Evolutionary conservation across 2,113 vertebrate genomes (phyloP), one percentile per base, ranked within the genome.

Genomic region (Scartelaos histophorus): DNA sequence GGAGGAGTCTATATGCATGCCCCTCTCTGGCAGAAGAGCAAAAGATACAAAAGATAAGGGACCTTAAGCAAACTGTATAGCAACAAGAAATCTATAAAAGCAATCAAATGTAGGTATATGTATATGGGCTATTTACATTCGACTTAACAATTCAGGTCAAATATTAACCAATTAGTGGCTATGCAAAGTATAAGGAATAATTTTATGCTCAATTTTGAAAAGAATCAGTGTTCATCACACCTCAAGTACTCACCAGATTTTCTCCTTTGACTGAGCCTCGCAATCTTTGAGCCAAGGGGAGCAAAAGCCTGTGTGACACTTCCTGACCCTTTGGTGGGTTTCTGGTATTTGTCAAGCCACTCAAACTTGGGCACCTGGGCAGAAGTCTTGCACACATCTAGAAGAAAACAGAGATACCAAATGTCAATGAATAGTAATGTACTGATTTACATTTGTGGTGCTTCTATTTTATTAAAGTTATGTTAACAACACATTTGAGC

Each of bases 321-420:
- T 74, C 69, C 78, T 19, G 62, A 67, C 9, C 61, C 71, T 86
- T 47, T 90, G 13, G 46, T 45, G 19, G 60, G 4, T 71, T 78
- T 90, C 13, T 82, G 76, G 82, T 95, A 94, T 67, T 91, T 91
- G 21, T 67, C 73, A 66, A 94, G 89, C 95, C 95, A 96, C 34
- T 85, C 86, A 66, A 95, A 96, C 34, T 90, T 89, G 0, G 80
- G 91, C 2, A 73, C 75, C 19, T 71, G 24, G 7, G 85, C 34
- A 19, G 92, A 79, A 57, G 89, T 81, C 82, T 92, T 87, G 78
- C 91, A 92, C 35, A 93, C 89, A 79, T 94, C 93, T 94, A 22
- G 34, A 67, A 73, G 12, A 75, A 49, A 19, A 64, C 0, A 70
- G 22, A 72, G n/a, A 47, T 43, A 56, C 47, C n/a, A 64, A 43